Conservation (phyloP, 2,797 vertebrate genomes). For the Pelobates cultripes region DNA sequence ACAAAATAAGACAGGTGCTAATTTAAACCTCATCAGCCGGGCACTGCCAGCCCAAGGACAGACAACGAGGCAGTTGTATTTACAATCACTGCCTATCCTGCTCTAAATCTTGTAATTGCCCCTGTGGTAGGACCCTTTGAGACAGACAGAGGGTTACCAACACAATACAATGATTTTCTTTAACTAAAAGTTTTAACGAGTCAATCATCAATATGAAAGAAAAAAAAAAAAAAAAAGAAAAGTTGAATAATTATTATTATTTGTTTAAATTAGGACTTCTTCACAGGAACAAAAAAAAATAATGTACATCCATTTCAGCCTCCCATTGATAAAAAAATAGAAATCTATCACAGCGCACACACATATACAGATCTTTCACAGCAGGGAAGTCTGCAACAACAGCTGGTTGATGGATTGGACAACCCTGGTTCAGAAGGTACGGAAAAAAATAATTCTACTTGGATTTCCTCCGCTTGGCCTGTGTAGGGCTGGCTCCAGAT, state of each 20-base stretch:
- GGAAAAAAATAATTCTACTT: constrained; percentile 82
- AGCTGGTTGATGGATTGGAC: too few species aligned
- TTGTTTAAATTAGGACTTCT: background rate
- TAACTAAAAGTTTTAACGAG: background rate
- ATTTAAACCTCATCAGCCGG: too few species aligned
- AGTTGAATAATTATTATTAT: background rate
- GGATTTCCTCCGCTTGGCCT: constrained; percentile 98
- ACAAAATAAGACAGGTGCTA: too few species aligned
- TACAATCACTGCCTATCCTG: background rate
- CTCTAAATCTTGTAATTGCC: background rate
- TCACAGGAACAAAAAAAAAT: constrained; percentile 81
- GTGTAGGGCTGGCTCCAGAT: constrained; percentile 90
- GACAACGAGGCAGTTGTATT: background rate
- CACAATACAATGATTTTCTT: background rate
- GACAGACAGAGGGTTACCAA: background rate
- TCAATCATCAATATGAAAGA: background rate
- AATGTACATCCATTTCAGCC: constrained; percentile 87
- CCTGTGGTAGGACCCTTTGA: background rate
- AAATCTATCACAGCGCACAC: constrained; percentile 38
- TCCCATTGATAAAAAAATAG: constrained; percentile 59
- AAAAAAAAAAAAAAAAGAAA: background rate
- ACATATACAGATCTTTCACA: constrained; percentile 41
- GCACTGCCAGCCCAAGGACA: background rate
- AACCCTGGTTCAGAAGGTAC: constrained; percentile 62
- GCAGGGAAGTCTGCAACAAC: background rate